Evolutionary conservation across 2,797 vertebrate species (phyloP), one percentile per base, ranked within the genome.

Genomic region (Heterohyrax brucei): DNA sequence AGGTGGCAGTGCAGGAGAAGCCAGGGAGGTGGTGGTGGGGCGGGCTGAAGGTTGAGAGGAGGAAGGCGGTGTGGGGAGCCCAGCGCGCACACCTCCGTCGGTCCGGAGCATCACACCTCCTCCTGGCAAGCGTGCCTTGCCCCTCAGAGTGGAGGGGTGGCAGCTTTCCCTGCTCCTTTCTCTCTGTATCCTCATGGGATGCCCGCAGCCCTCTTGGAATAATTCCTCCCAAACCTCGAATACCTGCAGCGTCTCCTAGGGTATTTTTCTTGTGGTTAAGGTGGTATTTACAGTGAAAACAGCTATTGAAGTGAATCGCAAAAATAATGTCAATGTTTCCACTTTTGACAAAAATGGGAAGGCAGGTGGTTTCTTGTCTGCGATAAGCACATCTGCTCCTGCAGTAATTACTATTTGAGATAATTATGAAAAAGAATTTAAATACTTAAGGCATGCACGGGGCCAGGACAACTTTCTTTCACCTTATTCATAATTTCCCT

Each of bases 381-480:
- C 92, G 98, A 98, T 98, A 98, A 98, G 98, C 82, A 72, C 98
- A 98, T 98, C 98, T 98, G 95, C 97, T 97, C 96, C 97, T 94
- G 96, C 96, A 97, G 93, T 98, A 98, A 99, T 99, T 98, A 97
- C 98, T 98, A 96, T 98, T 98, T 98, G 98, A 98, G 98, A 97
- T 98, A 98, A 98, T 98, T 98, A 98, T 97, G 97, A 98, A 98
- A 98, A 98, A 98, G 98, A 99, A 98, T 98, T 98, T 98, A 98
- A 98, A 98, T 98, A 98, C 96, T 98, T 85, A 94, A 95, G 96
- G 96, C 98, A 96, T 97, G 94, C 98, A 96, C 96, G 94, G 98
- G 97, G 97, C 97, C 98, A 97, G 97, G 92, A 98, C 85, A 85
- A 97, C 98, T 98, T 97, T 93, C 96, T 94, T 97, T 94, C 39